These are phyloP conservation scores for Acromyrmex charruanus DNA, from an alignment of 1,140 invertebrate genomes.

Conservation along the genomic window DNA sequence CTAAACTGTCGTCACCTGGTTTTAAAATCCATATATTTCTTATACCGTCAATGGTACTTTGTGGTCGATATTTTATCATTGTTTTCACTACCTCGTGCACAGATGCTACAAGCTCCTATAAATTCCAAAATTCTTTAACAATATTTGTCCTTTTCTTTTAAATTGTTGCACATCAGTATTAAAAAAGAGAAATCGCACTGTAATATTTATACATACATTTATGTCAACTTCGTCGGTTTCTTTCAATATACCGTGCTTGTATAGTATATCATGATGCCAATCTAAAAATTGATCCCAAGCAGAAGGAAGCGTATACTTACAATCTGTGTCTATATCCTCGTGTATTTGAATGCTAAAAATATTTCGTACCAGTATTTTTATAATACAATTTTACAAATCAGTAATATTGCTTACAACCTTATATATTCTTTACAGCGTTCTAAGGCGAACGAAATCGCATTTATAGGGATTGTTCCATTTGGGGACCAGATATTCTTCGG, in stretches of 20 bases:
- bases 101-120: conserved; percentile 76
- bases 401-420: conserved; percentile 62
- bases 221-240: conserved; percentile 49
- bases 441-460: conserved; percentile 87
- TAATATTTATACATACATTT: conserved; percentile 38
- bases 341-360: conserved; percentile 54
- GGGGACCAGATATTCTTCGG: conserved; percentile 65
- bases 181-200: not conserved
- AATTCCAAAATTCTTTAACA: conserved; percentile 21
- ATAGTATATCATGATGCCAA: conserved; percentile 61
- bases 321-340: conserved; percentile 62
- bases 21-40: conserved; percentile 98
- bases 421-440: conserved; percentile 87
- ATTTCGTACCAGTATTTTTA: not conserved
- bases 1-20: conserved; percentile 94
- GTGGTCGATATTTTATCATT: conserved; percentile 88
- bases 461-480: conserved; percentile 80
- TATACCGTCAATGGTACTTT: conserved; percentile 91
- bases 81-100: conserved; percentile 86
- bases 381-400: not conserved
- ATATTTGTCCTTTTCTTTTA: not conserved
- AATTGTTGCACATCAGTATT: not conserved
- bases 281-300: conserved; percentile 65
- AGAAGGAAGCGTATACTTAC: not conserved
- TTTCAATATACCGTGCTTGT: conserved; percentile 47